Evolutionary conservation across 2,113 vertebrate species (phyloP).

Genomic region (Benitochromis conjunctus): DNA sequence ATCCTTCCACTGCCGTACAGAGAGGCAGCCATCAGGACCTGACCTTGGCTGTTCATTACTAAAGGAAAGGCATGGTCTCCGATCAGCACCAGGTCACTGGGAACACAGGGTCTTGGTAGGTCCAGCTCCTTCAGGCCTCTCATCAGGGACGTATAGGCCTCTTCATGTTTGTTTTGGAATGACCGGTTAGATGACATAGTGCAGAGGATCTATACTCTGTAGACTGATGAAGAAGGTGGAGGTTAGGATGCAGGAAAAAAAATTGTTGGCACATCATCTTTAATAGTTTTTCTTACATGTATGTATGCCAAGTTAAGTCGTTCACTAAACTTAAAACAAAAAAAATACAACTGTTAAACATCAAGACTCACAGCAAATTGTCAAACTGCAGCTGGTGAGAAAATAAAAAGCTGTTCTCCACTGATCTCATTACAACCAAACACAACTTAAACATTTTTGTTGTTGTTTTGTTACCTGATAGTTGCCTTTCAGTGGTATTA

Average conservation of each 20-base stretch:
- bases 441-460: not conserved
- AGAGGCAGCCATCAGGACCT: constrained; percentile 74
- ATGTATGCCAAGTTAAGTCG: not conserved
- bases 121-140: too few relatives aligned
- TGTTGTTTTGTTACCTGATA: not conserved
- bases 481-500: not conserved
- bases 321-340: not conserved
- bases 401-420: not conserved
- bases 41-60: constrained; percentile 58
- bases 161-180: not conserved
- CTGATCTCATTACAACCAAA: not conserved
- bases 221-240: not conserved
- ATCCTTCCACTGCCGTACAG: constrained; percentile 76
- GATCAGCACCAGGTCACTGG: too few relatives aligned
- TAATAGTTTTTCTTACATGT: not conserved
- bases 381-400: not conserved
- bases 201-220: not conserved
- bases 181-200: not conserved
- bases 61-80: constrained; percentile 18
- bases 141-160: too few relatives aligned
- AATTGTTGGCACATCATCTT: not conserved
- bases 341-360: not conserved
- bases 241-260: not conserved
- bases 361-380: not conserved
- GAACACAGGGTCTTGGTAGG: too few relatives aligned